Conservation (phyloP, 2,113 vertebrate species). For the Thomomys bottae region DNA sequence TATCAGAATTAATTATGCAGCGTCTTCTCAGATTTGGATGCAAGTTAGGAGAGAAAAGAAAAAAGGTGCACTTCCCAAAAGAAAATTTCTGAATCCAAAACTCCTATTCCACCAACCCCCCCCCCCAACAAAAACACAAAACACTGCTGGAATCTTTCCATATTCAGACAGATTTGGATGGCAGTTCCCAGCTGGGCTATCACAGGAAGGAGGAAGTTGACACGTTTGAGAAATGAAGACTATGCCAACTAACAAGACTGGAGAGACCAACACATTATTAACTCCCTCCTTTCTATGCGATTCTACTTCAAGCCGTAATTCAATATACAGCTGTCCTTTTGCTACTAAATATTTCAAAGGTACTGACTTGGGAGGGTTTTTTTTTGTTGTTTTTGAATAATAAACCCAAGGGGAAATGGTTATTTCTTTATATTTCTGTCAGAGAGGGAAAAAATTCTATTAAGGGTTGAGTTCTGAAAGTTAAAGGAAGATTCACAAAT, state of each 20-base stretch:
- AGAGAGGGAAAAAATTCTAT: neutral
- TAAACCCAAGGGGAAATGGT: slow-evolving; percentile 10
- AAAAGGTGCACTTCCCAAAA: slow-evolving; percentile 39
- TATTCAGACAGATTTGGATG: slow-evolving; percentile 65
- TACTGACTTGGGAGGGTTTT: neutral
- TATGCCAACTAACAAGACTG: slow-evolving; percentile 45
- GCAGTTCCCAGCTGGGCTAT: slow-evolving; percentile 71
- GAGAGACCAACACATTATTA: slow-evolving; percentile 67
- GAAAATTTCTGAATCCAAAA: slow-evolving; percentile 5
- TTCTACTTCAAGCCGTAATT: slow-evolving; percentile 44
- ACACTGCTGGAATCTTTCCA: slow-evolving; percentile 70
- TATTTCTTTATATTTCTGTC: neutral
- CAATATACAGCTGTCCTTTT: neutral
- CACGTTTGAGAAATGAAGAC: slow-evolving; percentile 63
- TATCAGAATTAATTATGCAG: slow-evolving; percentile 76
- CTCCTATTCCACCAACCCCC: neutral
- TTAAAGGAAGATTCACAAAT: slow-evolving; percentile 27
- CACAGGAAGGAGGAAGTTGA: slow-evolving; percentile 72
- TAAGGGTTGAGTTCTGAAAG: slow-evolving; percentile 36
- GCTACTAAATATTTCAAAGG: slow-evolving; percentile 33
- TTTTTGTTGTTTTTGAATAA: neutral
- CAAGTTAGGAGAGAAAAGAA: slow-evolving; percentile 47
- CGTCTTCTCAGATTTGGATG: slow-evolving; percentile 59
- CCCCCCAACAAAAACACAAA: neutral
- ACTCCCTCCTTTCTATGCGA: slow-evolving; percentile 45